These are phyloP conservation scores for Sus cebifrons DNA, from an alignment of 2,797 vertebrate genomes.

Conservation along the genomic window DNA sequence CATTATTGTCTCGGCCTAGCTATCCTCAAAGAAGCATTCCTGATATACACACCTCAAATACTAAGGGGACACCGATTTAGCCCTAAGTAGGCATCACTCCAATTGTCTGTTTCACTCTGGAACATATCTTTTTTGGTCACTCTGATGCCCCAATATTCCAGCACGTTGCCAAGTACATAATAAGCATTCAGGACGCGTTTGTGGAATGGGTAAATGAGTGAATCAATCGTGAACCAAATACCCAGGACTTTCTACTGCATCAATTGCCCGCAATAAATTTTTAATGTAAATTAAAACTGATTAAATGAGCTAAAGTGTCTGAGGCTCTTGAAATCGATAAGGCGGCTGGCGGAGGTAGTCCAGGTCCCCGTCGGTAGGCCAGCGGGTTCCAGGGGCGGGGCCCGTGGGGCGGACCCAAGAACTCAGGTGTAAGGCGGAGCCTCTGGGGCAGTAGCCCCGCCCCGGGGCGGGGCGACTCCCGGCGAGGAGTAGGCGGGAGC, in stretches of 20 bases:
- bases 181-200: background rate
- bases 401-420: fast-evolving
- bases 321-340: too few relatives aligned
- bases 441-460: fast-evolving
- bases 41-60: background rate
- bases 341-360: fast-evolving
- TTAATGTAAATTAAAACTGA: background rate
- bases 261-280: background rate
- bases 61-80: background rate
- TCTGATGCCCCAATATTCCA: background rate
- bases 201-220: background rate
- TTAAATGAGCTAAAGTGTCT: background rate
- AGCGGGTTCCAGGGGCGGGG: fast-evolving
- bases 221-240: background rate
- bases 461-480: background rate
- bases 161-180: background rate
- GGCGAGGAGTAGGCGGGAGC: too few relatives aligned
- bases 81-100: background rate
- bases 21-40: background rate
- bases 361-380: fast-evolving
- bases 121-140: background rate
- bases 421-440: fast-evolving
- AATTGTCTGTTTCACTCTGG: background rate
- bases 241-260: background rate
- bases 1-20: background rate